Conservation (phyloP, 1,140 invertebrate genomes). For the Trachymyrmex septentrionalis region DNA sequence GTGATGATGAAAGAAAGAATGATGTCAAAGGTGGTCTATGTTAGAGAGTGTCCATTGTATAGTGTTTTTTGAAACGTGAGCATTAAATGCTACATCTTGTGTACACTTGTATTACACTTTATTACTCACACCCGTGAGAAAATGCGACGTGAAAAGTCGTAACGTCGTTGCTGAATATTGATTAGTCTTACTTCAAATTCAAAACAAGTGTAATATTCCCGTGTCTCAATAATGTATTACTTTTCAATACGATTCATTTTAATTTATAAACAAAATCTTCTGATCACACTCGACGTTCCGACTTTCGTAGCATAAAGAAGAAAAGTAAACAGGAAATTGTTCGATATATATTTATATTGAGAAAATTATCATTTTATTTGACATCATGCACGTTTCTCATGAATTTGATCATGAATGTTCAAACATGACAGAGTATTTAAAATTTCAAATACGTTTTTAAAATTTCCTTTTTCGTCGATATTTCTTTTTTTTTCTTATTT, state of each 20-base stretch:
- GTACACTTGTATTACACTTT: constrained; percentile 82
- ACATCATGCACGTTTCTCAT: constrained; percentile 60
- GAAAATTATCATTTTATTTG: constrained; percentile 47
- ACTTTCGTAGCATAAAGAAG: neutral
- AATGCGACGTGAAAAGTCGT: constrained; percentile 39
- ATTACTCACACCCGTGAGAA: constrained; percentile 66
- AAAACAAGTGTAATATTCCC: neutral
- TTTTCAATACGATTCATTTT: constrained; percentile 18
- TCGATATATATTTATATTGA: neutral
- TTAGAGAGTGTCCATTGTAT: constrained; percentile 88
- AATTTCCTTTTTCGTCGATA: neutral
- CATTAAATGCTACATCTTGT: constrained; percentile 90
- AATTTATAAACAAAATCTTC: constrained; percentile 29
- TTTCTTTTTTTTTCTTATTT: constrained; percentile 4
- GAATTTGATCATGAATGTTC: constrained; percentile 63
- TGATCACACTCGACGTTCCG: neutral
- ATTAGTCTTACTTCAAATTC: constrained; percentile 3
- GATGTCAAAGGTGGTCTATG: constrained; percentile 85
- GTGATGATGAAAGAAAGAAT: constrained; percentile 80
- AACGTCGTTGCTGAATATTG: constrained; percentile 57
- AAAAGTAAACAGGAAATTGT: neutral
- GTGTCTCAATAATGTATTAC: neutral
- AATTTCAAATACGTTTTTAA: constrained; percentile 9
- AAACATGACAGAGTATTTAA: neutral
- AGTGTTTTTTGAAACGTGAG: constrained; percentile 90